Evolutionary conservation across 2,888 invertebrate genomes (phyloP).

Genomic region (Steinernema hermaphroditum): DNA sequence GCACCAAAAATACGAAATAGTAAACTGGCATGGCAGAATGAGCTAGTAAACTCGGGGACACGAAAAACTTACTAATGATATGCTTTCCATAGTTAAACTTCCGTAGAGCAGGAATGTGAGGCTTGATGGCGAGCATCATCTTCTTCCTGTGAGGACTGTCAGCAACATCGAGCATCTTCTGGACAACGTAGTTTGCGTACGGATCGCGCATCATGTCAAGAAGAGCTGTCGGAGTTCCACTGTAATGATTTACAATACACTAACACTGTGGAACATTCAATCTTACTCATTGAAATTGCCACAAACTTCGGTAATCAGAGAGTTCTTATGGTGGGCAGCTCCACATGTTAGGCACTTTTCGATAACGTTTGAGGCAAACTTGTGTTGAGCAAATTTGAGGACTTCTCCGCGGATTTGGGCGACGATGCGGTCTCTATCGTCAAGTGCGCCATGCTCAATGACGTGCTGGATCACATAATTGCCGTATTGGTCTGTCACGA

Average conservation of each 20-base stretch:
- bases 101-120: slow-evolving; percentile 90
- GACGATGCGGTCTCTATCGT: slow-evolving; percentile 93
- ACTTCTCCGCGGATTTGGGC: slow-evolving; percentile 73
- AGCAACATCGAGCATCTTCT: slow-evolving; percentile 99
- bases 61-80: slow-evolving; percentile 63
- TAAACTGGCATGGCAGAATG: background rate
- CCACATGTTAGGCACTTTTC: slow-evolving; percentile 99
- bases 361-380: slow-evolving; percentile 97
- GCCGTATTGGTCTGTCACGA: slow-evolving; percentile 80
- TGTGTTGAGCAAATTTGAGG: slow-evolving; percentile 91
- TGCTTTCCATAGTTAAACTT: slow-evolving; percentile 85
- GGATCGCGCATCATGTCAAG: slow-evolving; percentile 90
- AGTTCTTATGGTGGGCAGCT: slow-evolving; percentile 86
- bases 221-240: slow-evolving; percentile 62
- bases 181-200: slow-evolving; percentile 99
- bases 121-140: slow-evolving; percentile 92
- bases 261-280: slow-evolving; percentile 38
- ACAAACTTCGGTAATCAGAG: slow-evolving; percentile 93
- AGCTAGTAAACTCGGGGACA: no score
- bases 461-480: slow-evolving; percentile 99
- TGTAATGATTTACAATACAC: background rate
- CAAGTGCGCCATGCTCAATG: slow-evolving; percentile 90
- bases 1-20: background rate
- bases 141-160: slow-evolving; percentile 96
- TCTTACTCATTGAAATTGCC: slow-evolving; percentile 59